These are phyloP conservation scores for Frieseomelitta varia DNA, from an alignment of 1,140 invertebrate genomes.

Conservation along the genomic window DNA sequence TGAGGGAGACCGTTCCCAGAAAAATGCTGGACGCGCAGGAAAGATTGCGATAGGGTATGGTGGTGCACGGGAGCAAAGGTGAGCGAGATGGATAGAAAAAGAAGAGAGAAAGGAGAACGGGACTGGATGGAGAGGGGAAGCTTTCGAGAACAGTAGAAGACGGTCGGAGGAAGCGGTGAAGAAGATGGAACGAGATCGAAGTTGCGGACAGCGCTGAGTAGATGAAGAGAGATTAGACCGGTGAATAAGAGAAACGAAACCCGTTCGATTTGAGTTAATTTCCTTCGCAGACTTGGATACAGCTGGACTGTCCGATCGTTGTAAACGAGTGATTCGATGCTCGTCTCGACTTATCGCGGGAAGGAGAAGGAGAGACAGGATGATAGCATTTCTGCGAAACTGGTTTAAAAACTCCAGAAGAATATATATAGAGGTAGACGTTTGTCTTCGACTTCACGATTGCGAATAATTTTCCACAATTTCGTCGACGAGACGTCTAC, in stretches of 20 bases:
- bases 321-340: background rate
- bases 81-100: background rate
- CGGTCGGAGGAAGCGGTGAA: slow-evolving; percentile 5
- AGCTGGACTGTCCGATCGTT: background rate
- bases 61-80: background rate
- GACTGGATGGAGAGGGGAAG: background rate
- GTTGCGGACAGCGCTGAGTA: background rate
- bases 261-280: slow-evolving; percentile 64
- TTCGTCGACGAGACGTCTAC: background rate
- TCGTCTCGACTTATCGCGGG: background rate
- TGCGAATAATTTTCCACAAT: background rate
- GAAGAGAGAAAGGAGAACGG: background rate
- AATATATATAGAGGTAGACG: background rate
- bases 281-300: slow-evolving; percentile 40
- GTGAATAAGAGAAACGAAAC: slow-evolving; percentile 58
- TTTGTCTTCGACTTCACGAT: background rate
- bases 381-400: background rate
- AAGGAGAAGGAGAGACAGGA: background rate
- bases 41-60: slow-evolving; percentile 64
- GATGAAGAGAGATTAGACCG: slow-evolving; percentile 48
- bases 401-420: background rate
- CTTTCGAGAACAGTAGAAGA: slow-evolving; percentile 21
- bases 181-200: slow-evolving; percentile 31
- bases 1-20: slow-evolving; percentile 68
- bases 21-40: slow-evolving; percentile 73